phyloP scores from a whole-genome alignment of 2,888 invertebrate species.

The Sisyra nigra region DNA sequence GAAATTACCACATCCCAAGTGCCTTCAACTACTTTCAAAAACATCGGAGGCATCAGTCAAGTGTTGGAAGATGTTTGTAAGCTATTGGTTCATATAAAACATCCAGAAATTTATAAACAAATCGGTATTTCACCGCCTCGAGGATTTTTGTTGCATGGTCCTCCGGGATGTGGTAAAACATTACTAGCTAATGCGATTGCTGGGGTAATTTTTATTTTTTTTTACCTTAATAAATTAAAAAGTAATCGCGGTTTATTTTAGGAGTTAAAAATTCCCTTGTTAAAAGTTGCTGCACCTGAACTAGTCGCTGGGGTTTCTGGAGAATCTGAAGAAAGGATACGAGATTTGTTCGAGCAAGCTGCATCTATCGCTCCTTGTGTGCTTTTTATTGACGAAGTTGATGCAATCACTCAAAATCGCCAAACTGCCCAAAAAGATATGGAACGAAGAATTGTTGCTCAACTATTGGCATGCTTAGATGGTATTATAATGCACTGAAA shows the following conservation, averaged over 20 bases:
- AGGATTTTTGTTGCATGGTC: conserved; percentile 87
- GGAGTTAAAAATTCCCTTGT: conserved; percentile 69
- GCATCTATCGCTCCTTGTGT: conserved; percentile 59
- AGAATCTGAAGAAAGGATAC: conserved; percentile 84
- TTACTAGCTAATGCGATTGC: conserved; percentile 68
- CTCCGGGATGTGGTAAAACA: conserved; percentile 90
- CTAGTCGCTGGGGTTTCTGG: conserved; percentile 89
- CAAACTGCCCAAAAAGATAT: conserved; percentile 86
- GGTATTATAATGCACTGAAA: conserved; percentile 30
- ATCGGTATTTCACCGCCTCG: conserved; percentile 77
- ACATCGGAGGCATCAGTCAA: conserved; percentile 69
- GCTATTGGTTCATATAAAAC: conserved; percentile 63
- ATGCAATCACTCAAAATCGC: conserved; percentile 84
- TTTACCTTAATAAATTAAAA: not conserved
- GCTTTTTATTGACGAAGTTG: conserved; percentile 91
- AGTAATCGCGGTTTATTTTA: conserved; percentile 18
- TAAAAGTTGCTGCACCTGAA: conserved; percentile 84
- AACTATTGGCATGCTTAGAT: conserved; percentile 79
- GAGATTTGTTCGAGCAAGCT: conserved; percentile 82
- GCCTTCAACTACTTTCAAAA: conserved; percentile 43
- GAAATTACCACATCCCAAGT: conserved; percentile 22
- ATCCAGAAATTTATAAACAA: conserved; percentile 74
- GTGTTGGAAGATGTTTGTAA: conserved; percentile 36
- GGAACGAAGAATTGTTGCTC: conserved; percentile 91
- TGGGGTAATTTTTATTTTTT: conserved; percentile 35